Conservation (phyloP, 2,888 invertebrate genomes). For the Drosophila helvetica region DNA sequence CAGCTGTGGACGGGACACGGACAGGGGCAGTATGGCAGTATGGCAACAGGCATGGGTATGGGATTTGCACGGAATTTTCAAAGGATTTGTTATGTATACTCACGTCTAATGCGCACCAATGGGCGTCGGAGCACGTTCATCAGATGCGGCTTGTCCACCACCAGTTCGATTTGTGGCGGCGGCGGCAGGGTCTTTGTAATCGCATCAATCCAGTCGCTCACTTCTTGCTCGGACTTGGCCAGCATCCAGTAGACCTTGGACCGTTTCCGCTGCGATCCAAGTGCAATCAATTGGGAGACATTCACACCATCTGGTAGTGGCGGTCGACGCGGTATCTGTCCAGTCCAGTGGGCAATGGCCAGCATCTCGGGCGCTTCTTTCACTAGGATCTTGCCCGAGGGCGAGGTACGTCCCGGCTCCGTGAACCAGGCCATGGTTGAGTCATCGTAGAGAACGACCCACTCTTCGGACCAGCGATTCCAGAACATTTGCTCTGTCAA, state of each 20-base stretch:
- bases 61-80: neutral
- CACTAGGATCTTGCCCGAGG: slow-evolving; percentile 85
- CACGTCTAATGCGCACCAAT: slow-evolving; percentile 87
- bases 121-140: slow-evolving; percentile 87
- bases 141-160: slow-evolving; percentile 88
- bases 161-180: slow-evolving; percentile 89
- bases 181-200: slow-evolving; percentile 91
- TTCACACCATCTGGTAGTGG: slow-evolving; percentile 88
- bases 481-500: slow-evolving; percentile 90
- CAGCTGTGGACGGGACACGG: slow-evolving; percentile 80
- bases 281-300: slow-evolving; percentile 90
- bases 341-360: slow-evolving; percentile 92
- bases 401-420: slow-evolving; percentile 84
- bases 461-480: slow-evolving; percentile 92
- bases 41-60: neutral
- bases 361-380: slow-evolving; percentile 92
- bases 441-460: slow-evolving; percentile 93
- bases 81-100: slow-evolving; percentile 81
- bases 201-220: slow-evolving; percentile 92
- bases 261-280: slow-evolving; percentile 88
- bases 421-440: slow-evolving; percentile 95
- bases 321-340: slow-evolving; percentile 90
- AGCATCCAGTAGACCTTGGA: slow-evolving; percentile 92
- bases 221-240: slow-evolving; percentile 90
- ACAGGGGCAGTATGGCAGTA: neutral